Percentiles rank a stretch among this genome's conserved stretches.
Evolutionary conservation across 1,140 invertebrate species (phyloP).

Genomic region (Gryllus bimaculatus): DNA sequence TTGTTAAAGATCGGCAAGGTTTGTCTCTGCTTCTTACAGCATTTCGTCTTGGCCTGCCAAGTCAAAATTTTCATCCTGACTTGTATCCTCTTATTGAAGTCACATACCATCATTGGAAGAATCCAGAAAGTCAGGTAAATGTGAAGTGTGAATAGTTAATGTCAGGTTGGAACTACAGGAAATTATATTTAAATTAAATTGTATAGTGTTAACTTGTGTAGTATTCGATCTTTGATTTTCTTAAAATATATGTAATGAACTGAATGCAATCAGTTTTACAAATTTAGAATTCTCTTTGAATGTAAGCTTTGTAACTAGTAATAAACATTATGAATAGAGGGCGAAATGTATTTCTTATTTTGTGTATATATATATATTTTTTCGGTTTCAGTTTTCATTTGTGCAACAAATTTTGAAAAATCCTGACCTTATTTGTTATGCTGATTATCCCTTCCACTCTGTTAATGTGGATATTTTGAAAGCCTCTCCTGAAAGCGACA

Average conservation of each 20-base stretch:
- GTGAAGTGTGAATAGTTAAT: too few species aligned
- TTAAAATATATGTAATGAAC: too few species aligned
- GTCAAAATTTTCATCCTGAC: conserved; percentile 54
- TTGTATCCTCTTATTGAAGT: conserved; percentile 75
- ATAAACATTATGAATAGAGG: too few species aligned
- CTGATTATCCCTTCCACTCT: conserved; percentile 77
- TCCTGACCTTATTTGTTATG: conserved; percentile 89
- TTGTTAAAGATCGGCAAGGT: conserved; percentile 76
- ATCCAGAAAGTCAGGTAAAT: conserved; percentile 67
- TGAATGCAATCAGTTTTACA: too few species aligned
- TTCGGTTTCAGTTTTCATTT: conserved; percentile 61
- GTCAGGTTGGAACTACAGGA: too few species aligned
- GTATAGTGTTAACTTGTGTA: too few species aligned
- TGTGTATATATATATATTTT: conserved; percentile 1
- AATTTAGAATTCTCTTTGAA: too few species aligned
- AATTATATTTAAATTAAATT: too few species aligned
- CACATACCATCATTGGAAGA: conserved; percentile 84
- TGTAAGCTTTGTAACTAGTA: too few species aligned
- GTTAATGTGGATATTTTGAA: conserved; percentile 84
- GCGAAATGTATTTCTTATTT: too few species aligned
- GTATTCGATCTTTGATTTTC: too few species aligned
- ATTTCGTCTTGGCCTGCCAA: conserved; percentile 66
- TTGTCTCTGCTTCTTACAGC: conserved; percentile 72
- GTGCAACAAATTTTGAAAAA: conserved; percentile 78
- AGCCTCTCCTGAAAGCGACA: conserved; percentile 82